Percentiles rank a stretch among this genome's conserved stretches.
phyloP scores from a whole-genome alignment of 2,113 vertebrate species.

The Struthidea cinerea region DNA sequence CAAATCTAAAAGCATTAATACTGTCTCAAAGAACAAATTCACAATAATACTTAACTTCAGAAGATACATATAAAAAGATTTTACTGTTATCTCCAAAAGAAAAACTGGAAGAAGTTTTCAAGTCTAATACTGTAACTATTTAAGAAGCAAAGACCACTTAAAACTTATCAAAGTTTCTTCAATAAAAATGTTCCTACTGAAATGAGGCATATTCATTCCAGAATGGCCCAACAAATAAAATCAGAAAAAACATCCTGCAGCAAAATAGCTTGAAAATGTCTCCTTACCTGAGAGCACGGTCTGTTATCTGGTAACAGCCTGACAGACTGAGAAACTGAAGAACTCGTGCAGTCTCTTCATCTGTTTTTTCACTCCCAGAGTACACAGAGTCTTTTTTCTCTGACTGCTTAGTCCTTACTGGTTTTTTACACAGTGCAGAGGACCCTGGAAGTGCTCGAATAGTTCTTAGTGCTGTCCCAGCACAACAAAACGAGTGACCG shows the following conservation, averaged over 20 bases:
- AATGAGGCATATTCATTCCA: neutral
- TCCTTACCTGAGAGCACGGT: slow-evolving; percentile 90
- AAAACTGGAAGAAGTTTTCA: neutral
- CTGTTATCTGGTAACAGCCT: slow-evolving; percentile 95
- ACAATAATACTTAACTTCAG: neutral
- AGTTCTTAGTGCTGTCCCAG: slow-evolving; percentile 83
- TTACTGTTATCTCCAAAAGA: neutral
- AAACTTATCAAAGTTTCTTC: neutral
- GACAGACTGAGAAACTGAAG: slow-evolving; percentile 95
- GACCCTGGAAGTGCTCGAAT: slow-evolving; percentile 74
- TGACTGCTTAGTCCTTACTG: slow-evolving; percentile 83
- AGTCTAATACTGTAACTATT: neutral
- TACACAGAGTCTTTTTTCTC: slow-evolving; percentile 68
- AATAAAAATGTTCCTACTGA: neutral
- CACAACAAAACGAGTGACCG: slow-evolving; percentile 88
- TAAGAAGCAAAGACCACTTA: neutral
- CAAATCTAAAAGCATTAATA: neutral
- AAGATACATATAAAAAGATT: neutral
- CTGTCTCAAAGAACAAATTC: neutral
- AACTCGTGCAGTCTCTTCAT: slow-evolving; percentile 76
- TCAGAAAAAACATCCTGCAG: neutral
- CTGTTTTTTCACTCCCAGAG: slow-evolving; percentile 73
- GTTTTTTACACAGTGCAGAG: slow-evolving; percentile 66
- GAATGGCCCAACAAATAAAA: neutral
- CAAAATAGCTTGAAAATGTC: neutral